These are phyloP conservation scores for Notodonta dromedarius DNA, from an alignment of 2,888 invertebrate genomes.

Conservation along the genomic window DNA sequence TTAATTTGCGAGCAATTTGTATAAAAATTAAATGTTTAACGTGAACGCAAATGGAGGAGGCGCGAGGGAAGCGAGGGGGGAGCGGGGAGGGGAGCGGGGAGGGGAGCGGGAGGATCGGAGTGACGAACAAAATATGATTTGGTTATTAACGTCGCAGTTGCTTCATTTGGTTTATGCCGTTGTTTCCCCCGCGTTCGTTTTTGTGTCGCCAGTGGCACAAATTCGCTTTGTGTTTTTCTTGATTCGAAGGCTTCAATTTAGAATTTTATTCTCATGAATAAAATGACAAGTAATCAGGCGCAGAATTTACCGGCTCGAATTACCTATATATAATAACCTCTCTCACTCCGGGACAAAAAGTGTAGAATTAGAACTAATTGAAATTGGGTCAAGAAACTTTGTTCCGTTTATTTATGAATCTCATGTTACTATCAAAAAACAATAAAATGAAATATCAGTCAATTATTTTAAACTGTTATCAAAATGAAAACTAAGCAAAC, in stretches of 20 bases:
- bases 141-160: constrained; percentile 22
- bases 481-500: neutral
- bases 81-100: neutral
- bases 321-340: too few relatives aligned
- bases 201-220: constrained; percentile 7
- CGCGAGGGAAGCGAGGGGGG: neutral
- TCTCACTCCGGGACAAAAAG: neutral
- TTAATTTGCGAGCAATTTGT: constrained; percentile 54
- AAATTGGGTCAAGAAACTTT: too few relatives aligned
- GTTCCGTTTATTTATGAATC: too few relatives aligned
- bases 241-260: neutral
- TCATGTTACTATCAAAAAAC: too few relatives aligned
- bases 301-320: neutral
- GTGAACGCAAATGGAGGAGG: constrained; percentile 10
- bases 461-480: too few relatives aligned
- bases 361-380: too few relatives aligned
- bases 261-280: neutral
- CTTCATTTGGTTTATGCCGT: constrained; percentile 30
- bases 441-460: too few relatives aligned
- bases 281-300: neutral
- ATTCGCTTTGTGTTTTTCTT: neutral
- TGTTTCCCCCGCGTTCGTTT: constrained; percentile 8
- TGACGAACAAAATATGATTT: constrained; percentile 24
- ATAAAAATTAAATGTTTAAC: constrained; percentile 50
- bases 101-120: neutral